Base-by-base conservation (phyloP, 2,113 vertebrate species). In the Ceyx margarethae region DNA sequence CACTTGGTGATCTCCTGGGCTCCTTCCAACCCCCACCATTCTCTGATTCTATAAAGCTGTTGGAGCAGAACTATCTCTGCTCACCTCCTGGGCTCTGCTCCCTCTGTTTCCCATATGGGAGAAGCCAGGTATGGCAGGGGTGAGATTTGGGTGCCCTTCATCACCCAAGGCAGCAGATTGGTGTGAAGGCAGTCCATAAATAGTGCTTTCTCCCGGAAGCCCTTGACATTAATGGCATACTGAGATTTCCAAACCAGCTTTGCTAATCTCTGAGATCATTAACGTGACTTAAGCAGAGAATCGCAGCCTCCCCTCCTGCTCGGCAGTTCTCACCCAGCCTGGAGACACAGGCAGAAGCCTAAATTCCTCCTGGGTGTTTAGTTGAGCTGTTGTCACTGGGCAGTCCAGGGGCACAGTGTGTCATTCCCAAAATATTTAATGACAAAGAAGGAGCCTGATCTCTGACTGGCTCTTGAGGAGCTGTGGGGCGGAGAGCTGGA, bases 381-480 rank as follows among this genome's bases (percentile, higher is more conserved):
- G 57, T 57, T 86, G 86, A 92, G 61, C 46, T 75, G 57, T 74
- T 94, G 92, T 95, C 92, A 50, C 77, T 56, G 82, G 85, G 79
- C 82, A 83, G 82, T 73, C 18, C 88, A 25, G 56, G 82, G 80
- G 69, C 88, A 95, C 80, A 31, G 0, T 79, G 68, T 94, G 84
- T 96, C 91, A 96, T 87, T 69, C 84, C 48, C 60, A 45, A 95
- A 96, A 42, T 89, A 96, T 93, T 96, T 80, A 46, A 33, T 85
- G 94, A 76, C 89, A 92, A 25, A 87, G 93, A 81, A 85, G 84
- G 81, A 92, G 79, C 62, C 67, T 67, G 81, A 15, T 85, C 68
- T 74, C 79, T 84, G 87, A 91, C 40, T 94, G 94, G 94, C 72
- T 92, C 75, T 35, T 35, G 66, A 91, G 92, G 83, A 72, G 90